Evolutionary conservation across 2,113 vertebrate genomes (phyloP).

Genomic region (Corapipo altera): DNA sequence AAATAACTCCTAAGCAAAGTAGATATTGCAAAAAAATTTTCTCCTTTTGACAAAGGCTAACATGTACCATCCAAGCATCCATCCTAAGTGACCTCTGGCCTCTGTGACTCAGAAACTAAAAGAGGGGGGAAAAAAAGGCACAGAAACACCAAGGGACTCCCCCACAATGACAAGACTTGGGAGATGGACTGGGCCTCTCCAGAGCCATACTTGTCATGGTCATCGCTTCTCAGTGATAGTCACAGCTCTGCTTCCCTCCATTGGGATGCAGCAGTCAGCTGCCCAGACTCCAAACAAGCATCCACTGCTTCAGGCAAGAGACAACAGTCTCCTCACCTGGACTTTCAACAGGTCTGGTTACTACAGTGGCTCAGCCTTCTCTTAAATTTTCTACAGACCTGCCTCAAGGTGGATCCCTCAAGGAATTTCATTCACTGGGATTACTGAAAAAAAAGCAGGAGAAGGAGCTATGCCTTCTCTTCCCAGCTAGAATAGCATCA

Average conservation of each 20-base stretch:
- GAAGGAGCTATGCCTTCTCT: not conserved
- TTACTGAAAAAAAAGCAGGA: not conserved
- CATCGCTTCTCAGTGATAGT: not conserved
- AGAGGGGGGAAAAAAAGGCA: not conserved
- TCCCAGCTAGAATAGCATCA: fast-evolving
- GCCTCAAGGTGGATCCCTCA: not conserved
- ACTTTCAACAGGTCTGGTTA: not conserved
- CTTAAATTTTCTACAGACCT: not conserved
- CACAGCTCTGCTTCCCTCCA: not conserved
- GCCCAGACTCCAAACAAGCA: not conserved
- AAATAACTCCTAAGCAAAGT: not conserved
- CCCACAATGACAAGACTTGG: fast-evolving
- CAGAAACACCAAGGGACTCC: not conserved
- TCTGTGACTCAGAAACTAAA: not conserved
- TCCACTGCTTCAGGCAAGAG: not conserved
- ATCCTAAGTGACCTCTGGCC: fast-evolving
- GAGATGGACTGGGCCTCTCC: not conserved
- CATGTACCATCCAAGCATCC: not conserved
- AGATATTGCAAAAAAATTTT: not conserved
- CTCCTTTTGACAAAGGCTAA: not conserved
- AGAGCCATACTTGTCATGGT: not conserved
- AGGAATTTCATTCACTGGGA: not conserved
- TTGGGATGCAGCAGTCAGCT: not conserved
- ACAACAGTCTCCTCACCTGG: not conserved
- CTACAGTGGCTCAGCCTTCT: not conserved